A percentile compares a stretch with the other conserved stretches of the same genome.
phyloP scores from a whole-genome alignment of 2,113 vertebrate species.

The Ophthalmolycus amberensis region DNA sequence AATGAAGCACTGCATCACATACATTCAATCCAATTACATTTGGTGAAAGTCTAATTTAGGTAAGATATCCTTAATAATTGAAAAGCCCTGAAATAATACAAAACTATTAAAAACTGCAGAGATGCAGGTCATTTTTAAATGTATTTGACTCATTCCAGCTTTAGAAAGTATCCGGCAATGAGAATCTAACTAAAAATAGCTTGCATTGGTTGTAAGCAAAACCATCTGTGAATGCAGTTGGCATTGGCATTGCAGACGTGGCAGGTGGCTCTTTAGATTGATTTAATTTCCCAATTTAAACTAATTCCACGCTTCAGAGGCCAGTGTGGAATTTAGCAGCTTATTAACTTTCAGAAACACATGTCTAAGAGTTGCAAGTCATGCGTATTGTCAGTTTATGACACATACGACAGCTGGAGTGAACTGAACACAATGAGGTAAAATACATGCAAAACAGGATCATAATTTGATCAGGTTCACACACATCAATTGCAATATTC shows the following conservation, averaged over 20 bases:
- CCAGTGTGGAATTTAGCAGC: constrained; percentile 18
- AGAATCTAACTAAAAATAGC: background rate
- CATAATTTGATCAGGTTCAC: background rate
- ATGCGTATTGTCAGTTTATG: constrained; percentile 15
- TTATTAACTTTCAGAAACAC: constrained; percentile 20
- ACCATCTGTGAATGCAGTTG: background rate
- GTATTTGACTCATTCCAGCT: background rate
- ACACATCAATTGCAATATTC: background rate
- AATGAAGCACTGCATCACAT: background rate
- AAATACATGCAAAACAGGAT: background rate
- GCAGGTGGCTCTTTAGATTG: constrained; percentile 36
- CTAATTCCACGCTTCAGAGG: constrained; percentile 20
- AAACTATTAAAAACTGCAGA: background rate
- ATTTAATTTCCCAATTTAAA: constrained; percentile 32
- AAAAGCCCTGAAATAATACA: background rate
- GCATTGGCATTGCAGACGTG: background rate
- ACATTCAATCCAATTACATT: background rate
- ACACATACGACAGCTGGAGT: background rate
- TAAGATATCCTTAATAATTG: background rate
- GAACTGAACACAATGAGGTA: constrained; percentile 4
- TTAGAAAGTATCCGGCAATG: background rate
- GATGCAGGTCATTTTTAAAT: background rate
- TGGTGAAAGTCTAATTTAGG: background rate
- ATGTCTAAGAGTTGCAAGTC: constrained; percentile 8
- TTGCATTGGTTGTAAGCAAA: background rate